Evolutionary conservation across 2,888 invertebrate species (phyloP), one percentile per base, ranked within the genome.

Genomic region (Bimastos eiseni): DNA sequence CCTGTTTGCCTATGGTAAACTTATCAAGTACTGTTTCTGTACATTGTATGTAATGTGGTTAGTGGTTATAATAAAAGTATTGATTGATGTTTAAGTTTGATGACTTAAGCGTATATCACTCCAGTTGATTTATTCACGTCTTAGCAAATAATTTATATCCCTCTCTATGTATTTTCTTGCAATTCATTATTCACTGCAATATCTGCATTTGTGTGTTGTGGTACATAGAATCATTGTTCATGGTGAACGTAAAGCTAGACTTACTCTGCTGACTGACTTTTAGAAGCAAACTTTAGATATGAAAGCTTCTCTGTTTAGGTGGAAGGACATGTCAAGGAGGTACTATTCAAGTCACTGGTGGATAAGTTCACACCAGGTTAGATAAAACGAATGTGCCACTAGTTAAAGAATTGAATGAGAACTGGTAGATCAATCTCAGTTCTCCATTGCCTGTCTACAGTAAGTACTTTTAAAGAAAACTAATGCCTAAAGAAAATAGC

Each of bases 241-340:
- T 30, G 30, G 70, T 70, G 30, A 70, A 70, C 70, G 11, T n/a
- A 70, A 11, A n/a, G 30, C 70, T 70, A n/a, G n/a, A 70, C 70
- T 8, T 17, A n/a, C n/a, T 13, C n/a, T 70, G n/a, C 6, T 41
- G 41, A 15, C 41, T 41, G 41, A 41, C 15, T 41, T 11, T 41
- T 70, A 70, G n/a, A 70, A 70, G 17, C 11, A 70, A 70, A n/a
- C n/a, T n/a, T 17, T n/a, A 70, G 21, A 19, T 5, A 24, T 21
- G 15, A 24, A 24, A 2, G 8, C n/a, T 70, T 70, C 30, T 70
- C 5, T 70, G 30, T 70, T 21, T 24, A 86, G 86, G 86, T 86
- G 34, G 86, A 86, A 86, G 37, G 86, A 36, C 86, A 86, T 36
- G 86, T 37, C 19, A 86, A 86, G 86, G 86, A 86, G 19, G 37